Conservation (phyloP, 2,888 invertebrate species). For the Tipula vernalis region DNA sequence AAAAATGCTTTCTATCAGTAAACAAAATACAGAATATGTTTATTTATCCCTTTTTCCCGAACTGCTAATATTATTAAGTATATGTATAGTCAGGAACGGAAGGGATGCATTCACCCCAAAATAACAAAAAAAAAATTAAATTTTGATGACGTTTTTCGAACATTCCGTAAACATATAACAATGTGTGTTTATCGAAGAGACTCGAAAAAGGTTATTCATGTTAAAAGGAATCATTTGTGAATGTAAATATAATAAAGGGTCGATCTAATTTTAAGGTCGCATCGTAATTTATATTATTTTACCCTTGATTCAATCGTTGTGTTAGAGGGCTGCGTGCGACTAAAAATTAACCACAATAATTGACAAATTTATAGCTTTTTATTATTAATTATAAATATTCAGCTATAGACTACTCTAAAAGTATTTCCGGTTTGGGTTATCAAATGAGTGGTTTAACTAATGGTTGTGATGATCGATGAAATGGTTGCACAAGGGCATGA, state of each 20-base stretch:
- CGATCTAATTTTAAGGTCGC: background rate
- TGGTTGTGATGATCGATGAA: background rate
- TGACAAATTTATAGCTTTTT: background rate
- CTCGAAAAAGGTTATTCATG: background rate
- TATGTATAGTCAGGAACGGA: background rate
- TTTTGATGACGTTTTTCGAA: background rate
- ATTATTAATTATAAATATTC: background rate
- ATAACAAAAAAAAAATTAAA: background rate
- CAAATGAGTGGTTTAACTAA: background rate
- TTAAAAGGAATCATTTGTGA: background rate
- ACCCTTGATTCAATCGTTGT: background rate
- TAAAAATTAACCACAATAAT: background rate
- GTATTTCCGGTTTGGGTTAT: background rate
- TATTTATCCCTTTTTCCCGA: background rate
- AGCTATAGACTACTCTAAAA: background rate
- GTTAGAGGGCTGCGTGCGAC: background rate
- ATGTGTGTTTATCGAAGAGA: background rate
- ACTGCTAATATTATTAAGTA: background rate
- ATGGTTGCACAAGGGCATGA: background rate
- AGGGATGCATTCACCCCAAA: background rate
- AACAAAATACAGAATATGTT: background rate
- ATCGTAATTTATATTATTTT: background rate
- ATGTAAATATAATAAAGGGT: background rate
- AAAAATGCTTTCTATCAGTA: background rate
- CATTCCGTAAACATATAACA: background rate